Evolutionary conservation across 1,140 invertebrate genomes (phyloP), one percentile per base, ranked within the genome.

Genomic region (Stegodyphus dumicola): DNA sequence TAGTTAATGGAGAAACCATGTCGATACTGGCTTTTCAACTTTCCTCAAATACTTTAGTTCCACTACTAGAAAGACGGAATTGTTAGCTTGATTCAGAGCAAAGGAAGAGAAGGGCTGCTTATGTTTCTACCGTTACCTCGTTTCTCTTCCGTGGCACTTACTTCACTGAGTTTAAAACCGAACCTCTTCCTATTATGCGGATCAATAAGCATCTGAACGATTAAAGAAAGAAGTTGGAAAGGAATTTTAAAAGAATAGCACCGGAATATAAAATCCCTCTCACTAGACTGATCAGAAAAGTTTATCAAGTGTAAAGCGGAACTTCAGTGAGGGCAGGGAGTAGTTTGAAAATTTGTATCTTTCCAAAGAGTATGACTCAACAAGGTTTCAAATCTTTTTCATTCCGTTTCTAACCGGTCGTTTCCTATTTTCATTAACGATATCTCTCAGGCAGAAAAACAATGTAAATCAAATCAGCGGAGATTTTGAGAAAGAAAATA

Each of bases 1-100:
- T 71, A 51, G 65, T 85, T 85, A 85, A 85, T 85, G 83, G 83
- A 53, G 56, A 71, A 85, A 85, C 74, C 83, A 65, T 85, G 83
- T 85, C 74, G 83, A 85, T 74, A 85, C 74, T 51, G 71, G 64
- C 75, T 77, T 85, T 85, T 85, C 73, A 85, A 85, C 83, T 85
- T 71, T 77, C n/a, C 83, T 76, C 65, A 85, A 85, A 85, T 85
- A 85, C 83, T 77, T 85, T 85, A 56, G 65, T 53, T 85, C 66
- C 80, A 83, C 80, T 75, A 66, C 71, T 70, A 60, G 71, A 18
- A 75, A 66, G 56, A 66, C 60, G 53, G 80, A 56, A 75, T 53
- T 83, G 80, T 74, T 51, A 51, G 52, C 69, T 75, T 83, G 70
- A 66, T 33, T 33, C 33, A 33, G n/a, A n/a, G 33, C 33, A 33